phyloP scores from a whole-genome alignment of 1,140 invertebrate genomes.

The Stegodyphus dumicola region DNA sequence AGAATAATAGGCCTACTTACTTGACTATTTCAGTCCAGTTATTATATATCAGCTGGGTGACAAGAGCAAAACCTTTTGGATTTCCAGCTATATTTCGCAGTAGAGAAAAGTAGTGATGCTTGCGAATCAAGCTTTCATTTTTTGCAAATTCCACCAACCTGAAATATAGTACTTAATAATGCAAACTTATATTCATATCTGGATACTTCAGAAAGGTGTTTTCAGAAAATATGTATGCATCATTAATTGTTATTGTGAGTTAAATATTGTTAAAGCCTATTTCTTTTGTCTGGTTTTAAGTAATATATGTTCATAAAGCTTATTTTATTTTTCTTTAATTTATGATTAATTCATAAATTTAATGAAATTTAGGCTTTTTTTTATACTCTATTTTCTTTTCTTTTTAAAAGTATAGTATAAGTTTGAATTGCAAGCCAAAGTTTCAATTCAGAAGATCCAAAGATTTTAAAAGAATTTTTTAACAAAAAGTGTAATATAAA shows the following conservation, averaged over 20 bases:
- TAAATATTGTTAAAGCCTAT: too few relatives aligned
- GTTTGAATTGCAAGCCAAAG: neutral
- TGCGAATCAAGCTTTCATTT: conserved; percentile 10
- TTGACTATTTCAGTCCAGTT: conserved; percentile 21
- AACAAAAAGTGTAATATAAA: neutral
- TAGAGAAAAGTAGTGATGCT: neutral
- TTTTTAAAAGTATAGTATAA: neutral
- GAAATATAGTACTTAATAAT: neutral
- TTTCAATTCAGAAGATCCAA: neutral
- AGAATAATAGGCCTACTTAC: neutral
- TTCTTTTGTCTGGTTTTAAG: too few relatives aligned
- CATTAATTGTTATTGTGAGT: too few relatives aligned
- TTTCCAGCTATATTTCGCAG: neutral
- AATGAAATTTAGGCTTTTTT: too few relatives aligned
- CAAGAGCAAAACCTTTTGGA: conserved; percentile 12
- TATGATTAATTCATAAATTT: neutral
- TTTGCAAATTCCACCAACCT: conserved; percentile 21
- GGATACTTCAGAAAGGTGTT: too few relatives aligned
- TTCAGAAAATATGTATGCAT: too few relatives aligned
- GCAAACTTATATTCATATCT: too few relatives aligned
- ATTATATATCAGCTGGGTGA: conserved; percentile 5
- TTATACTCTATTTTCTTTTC: neutral
- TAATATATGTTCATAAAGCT: too few relatives aligned
- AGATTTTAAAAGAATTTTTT: neutral
- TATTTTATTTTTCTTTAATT: neutral